Percentiles rank a stretch among this genome's conserved stretches.
Evolutionary conservation across 2,113 vertebrate species (phyloP).

Genomic region (Calyptomena viridis): DNA sequence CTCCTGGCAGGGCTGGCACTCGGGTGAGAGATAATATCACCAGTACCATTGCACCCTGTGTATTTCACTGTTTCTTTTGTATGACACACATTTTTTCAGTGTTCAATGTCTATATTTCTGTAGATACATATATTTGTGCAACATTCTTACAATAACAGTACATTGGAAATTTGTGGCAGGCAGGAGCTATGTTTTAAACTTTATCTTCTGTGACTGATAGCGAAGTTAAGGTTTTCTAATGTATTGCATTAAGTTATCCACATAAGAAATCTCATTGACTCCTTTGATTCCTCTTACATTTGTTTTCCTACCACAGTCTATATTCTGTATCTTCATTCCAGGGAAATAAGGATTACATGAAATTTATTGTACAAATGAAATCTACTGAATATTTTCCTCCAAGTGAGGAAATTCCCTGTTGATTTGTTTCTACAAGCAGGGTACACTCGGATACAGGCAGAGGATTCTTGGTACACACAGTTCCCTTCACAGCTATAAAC

Average conservation of each 20-base stretch:
- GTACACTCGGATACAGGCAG: background rate
- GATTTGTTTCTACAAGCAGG: background rate
- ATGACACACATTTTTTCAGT: background rate
- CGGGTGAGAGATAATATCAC: background rate
- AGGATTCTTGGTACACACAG: background rate
- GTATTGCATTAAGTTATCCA: background rate
- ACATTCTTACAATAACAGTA: background rate
- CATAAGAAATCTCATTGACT: background rate
- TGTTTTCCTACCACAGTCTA: background rate
- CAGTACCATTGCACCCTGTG: background rate
- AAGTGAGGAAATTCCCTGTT: background rate
- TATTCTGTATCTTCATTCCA: background rate
- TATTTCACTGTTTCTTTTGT: background rate
- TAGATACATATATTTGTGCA: background rate
- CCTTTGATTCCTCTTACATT: background rate
- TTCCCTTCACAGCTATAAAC: background rate
- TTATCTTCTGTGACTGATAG: background rate
- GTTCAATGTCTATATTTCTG: background rate
- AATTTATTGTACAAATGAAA: background rate
- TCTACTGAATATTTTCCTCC: background rate
- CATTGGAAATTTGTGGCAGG: background rate
- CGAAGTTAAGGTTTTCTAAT: background rate
- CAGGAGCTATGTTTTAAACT: background rate
- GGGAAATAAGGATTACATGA: background rate
- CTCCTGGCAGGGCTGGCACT: slow-evolving; percentile 13